phyloP scores from a whole-genome alignment of 1,140 invertebrate genomes.

The Drosophila littoralis region DNA sequence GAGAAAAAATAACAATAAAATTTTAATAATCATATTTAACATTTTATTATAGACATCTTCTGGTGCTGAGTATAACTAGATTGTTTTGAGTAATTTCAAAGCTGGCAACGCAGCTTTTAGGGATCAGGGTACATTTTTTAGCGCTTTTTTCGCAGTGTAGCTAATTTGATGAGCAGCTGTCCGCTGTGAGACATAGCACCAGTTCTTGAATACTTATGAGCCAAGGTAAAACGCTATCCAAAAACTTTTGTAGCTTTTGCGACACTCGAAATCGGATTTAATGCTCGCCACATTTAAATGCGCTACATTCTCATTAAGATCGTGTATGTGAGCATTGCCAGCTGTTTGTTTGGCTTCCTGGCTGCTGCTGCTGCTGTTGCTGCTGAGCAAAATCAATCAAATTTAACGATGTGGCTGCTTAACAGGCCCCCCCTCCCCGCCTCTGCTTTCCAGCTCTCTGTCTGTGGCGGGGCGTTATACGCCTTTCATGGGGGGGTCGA shows the following conservation, averaged over 20 bases:
- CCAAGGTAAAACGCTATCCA: conserved; percentile 40
- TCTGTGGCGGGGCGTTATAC: conserved; percentile 19
- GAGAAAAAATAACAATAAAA: too few relatives aligned
- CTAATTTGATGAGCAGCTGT: not conserved
- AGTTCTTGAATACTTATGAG: conserved; percentile 15
- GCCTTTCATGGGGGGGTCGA: conserved; percentile 22
- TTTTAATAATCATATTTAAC: not conserved
- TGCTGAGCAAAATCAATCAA: conserved; percentile 73
- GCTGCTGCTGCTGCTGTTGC: conserved; percentile 26
- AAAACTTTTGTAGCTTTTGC: conserved; percentile 27
- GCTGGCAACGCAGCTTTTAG: too few relatives aligned
- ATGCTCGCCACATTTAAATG: conserved; percentile 75
- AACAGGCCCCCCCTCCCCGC: conserved; percentile 33
- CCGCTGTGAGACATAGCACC: not conserved
- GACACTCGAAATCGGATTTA: conserved; percentile 43
- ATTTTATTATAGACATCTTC: too few relatives aligned
- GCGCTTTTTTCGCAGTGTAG: conserved; percentile 8
- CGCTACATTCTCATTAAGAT: conserved; percentile 74
- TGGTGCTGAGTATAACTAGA: too few relatives aligned
- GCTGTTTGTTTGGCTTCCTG: conserved; percentile 64
- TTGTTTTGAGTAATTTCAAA: too few relatives aligned
- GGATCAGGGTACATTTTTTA: too few relatives aligned
- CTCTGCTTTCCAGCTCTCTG: conserved; percentile 19
- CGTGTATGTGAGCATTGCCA: conserved; percentile 26
- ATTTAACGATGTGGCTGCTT: conserved; percentile 70